phyloP scores from a whole-genome alignment of 2,113 vertebrate species.

The Eulacestoma nigropectus region DNA sequence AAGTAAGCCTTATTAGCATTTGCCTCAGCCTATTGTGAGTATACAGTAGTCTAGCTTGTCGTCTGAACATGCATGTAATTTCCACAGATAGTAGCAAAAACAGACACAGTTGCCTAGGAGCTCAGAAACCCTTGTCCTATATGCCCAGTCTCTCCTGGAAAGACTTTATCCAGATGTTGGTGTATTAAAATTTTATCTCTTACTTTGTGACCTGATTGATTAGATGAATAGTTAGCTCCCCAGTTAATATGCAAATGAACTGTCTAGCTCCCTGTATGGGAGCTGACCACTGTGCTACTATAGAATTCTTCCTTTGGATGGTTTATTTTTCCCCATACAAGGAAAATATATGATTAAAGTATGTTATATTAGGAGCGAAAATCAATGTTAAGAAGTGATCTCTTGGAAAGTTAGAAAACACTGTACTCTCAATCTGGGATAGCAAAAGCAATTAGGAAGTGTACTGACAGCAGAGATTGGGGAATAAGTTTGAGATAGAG shows the following conservation, averaged over 20 bases:
- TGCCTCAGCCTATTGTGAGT: constrained; percentile 15
- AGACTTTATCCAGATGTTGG: not conserved
- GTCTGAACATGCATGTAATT: constrained; percentile 59
- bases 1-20: constrained; percentile 47
- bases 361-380: not conserved
- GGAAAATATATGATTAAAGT: not conserved
- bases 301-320: not conserved
- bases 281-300: not conserved
- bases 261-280: not conserved
- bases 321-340: not conserved
- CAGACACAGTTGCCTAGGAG: constrained; percentile 10
- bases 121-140: not conserved
- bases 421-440: not conserved
- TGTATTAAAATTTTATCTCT: not conserved
- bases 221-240: not conserved
- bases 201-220: not conserved
- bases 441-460: not conserved
- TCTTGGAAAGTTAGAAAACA: not conserved
- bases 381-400: not conserved
- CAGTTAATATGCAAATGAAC: not conserved
- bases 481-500: not conserved
- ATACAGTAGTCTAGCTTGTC: constrained; percentile 42
- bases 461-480: not conserved
- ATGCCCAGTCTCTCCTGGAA: not conserved
- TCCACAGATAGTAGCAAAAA: constrained; percentile 35